Evolutionary conservation across 2,113 vertebrate genomes (phyloP), one percentile per base, ranked within the genome.

Genomic region (Vireo altiloquus): DNA sequence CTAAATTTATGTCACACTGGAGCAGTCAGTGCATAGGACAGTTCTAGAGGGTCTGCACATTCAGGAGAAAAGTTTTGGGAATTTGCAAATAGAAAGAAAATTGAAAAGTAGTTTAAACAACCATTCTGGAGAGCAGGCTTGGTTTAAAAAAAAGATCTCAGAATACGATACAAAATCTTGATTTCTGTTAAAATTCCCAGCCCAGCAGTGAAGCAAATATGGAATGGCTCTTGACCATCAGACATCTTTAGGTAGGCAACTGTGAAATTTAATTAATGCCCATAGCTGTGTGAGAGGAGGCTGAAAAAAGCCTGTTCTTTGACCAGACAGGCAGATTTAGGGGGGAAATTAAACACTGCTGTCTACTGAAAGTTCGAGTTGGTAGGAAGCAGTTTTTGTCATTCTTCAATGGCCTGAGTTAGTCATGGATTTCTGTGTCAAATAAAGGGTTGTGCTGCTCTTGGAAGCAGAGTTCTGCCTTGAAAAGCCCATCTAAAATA

Each of bases 341-440:
- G 56, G 79, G 71, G 49, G 24, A 90, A 94, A 68, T 88, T 2
- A 93, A 75, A 75, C 68, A 68, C 47, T 81, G 71, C 72, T 90
- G 54, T 78, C 63, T 81, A 9, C 85, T 94, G 72, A 80, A 22
- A 93, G 74, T 85, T 60, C 9, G 31, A 83, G 72, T 89, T 79
- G 80, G 77, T 93, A 93, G 86, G 88, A 95, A 96, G 79, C 87
- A 66, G 70, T 65, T 94, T 90, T 94, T 92, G 78, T 96, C 75
- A 64, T 35, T 90, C 49, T 54, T 95, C 87, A 92, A 63, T 94
- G 71, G 47, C 53, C 66, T 87, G 84, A 87, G 87, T 95, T 97
- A 95, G 94, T 92, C 74, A 91, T 95, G 85, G 84, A 44, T 94
- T 93, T 92, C 59, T 89, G 59, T 78, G 93, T 91, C 70, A 87